Percentiles rank a stretch among this genome's conserved stretches.
These are phyloP conservation scores for Phortica variegata DNA, from an alignment of 1,140 invertebrate genomes.

Conservation along the genomic window DNA sequence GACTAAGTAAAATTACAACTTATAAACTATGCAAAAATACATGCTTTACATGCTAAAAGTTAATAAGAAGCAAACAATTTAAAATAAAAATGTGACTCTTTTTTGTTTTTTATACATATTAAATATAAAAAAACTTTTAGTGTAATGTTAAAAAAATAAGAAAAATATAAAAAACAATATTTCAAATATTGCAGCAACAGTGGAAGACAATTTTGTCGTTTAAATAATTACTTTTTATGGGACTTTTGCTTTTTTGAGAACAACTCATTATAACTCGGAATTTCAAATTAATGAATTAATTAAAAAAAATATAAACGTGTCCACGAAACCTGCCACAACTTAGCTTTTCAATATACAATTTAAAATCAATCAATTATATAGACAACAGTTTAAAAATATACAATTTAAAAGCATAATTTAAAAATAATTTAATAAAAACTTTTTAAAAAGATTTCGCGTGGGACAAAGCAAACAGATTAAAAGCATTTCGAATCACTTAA, in stretches of 20 bases:
- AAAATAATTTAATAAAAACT: slow-evolving; percentile 45
- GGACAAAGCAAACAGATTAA: slow-evolving; percentile 38
- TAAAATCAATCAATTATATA: slow-evolving; percentile 39
- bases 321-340: not conserved
- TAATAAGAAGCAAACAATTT: no score
- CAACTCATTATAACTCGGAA: no score
- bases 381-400: slow-evolving; percentile 47
- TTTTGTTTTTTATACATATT: no score
- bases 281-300: slow-evolving; percentile 6
- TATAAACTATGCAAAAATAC: no score
- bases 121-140: slow-evolving; percentile 9
- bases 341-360: slow-evolving; percentile 23
- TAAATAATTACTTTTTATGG: slow-evolving; percentile 6
- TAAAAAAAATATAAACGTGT: not conserved
- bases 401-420: slow-evolving; percentile 33
- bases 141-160: slow-evolving; percentile 2
- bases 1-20: no score
- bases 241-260: slow-evolving; percentile 18
- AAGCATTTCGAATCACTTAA: slow-evolving; percentile 33
- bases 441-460: slow-evolving; percentile 15
- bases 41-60: no score
- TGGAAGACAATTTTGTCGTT: slow-evolving; percentile 45
- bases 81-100: not conserved
- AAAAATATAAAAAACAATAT: slow-evolving; percentile 27
- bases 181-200: slow-evolving; percentile 52